phyloP scores from a whole-genome alignment of 2,888 invertebrate species.

The Drosophila planitibia region DNA sequence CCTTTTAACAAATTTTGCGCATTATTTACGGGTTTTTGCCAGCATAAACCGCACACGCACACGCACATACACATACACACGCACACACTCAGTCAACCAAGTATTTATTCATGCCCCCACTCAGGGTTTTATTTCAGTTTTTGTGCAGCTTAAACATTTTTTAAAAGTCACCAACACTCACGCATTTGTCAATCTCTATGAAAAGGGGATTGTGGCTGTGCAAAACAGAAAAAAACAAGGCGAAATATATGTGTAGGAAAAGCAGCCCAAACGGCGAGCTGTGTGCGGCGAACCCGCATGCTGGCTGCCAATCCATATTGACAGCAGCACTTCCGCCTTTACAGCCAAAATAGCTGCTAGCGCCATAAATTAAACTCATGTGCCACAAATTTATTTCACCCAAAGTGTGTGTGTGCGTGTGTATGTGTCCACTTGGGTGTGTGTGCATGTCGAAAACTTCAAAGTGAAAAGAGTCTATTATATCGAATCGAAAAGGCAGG shows the following conservation, averaged over 20 bases:
- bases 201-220: constrained; percentile 51
- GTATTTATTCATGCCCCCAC: constrained; percentile 43
- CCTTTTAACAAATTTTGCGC: constrained; percentile 80
- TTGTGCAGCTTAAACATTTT: constrained; percentile 77
- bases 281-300: constrained; percentile 33
- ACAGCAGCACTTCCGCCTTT: constrained; percentile 79
- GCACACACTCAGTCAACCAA: constrained; percentile 25
- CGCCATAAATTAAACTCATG: constrained; percentile 78
- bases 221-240: constrained; percentile 6
- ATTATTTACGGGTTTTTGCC: constrained; percentile 70
- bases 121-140: constrained; percentile 70
- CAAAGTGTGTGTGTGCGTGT: constrained; percentile 23
- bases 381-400: constrained; percentile 72
- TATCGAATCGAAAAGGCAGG: constrained; percentile 48
- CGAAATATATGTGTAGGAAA: constrained; percentile 1
- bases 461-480: constrained; percentile 62
- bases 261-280: constrained; percentile 33
- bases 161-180: constrained; percentile 81
- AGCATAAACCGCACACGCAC: constrained; percentile 34
- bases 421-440: neutral
- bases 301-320: constrained; percentile 79
- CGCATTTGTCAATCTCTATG: constrained; percentile 79
- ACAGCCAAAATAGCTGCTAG: constrained; percentile 81
- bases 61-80: constrained; percentile 10
- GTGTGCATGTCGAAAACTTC: constrained; percentile 43